Base-by-base conservation (phyloP, 2,888 invertebrate genomes). In the Scaptomyza polygonia region DNA sequence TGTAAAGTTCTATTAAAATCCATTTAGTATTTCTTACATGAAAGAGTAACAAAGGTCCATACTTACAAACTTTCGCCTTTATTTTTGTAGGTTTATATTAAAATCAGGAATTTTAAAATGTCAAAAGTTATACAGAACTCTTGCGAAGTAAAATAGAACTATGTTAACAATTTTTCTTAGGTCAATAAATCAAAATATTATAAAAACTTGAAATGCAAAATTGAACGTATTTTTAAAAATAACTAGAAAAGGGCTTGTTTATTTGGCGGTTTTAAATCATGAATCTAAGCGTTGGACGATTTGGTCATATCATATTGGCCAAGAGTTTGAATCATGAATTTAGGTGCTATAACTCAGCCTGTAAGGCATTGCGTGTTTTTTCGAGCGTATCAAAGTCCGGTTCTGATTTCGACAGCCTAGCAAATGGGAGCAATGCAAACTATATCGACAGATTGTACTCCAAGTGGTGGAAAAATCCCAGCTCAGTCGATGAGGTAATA, bases 401-500 rank as follows among this genome's bases (percentile, higher is more conserved):
- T 8, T 0, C 42, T 1, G 51, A 71, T 5, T 1, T 7, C 0
- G 88, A 84, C 1, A 70, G 71, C 18, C 34, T 86, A 25, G 79
- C 67, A 5, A 78, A 55, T 16, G 88, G 84, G 16, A 66, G 51
- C 36, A 86, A 73, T 54, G 88, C 88, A 0, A 36, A 34, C 11
- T 85, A 85, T 25, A 70, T 85, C 0, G 85, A 85, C 14, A 44
- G 40, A 5, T 27, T 87, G 3, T 88, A 74, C 5, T 43, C 47
- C 0, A 77, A 67, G 5, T 85, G 85, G 85, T 12, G 47, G 2
- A 54, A 51, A 12, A 67, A 85, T 61, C 79, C 79, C 0, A 30
- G 29, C 1, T 79, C 86, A 0, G 85, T 85, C 2, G 79, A 85
- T 61, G 21, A 58, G 69, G 88, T 88, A 64, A 69, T 54, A 36